Base-by-base conservation (phyloP, 1,140 invertebrate species). In the Helicoverpa armigera region DNA sequence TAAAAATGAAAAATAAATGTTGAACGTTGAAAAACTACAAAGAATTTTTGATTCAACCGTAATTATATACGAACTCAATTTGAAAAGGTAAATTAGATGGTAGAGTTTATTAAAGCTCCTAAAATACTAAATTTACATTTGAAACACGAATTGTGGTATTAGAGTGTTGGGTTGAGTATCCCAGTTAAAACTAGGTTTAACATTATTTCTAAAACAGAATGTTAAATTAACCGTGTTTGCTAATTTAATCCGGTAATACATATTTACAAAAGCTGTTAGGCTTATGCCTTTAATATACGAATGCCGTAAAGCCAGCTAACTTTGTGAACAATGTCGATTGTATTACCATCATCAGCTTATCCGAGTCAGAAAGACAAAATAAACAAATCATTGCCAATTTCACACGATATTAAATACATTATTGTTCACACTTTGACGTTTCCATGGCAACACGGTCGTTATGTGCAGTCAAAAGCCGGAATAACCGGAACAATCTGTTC, bases 181-280 rank as follows among this genome's bases (percentile, higher is more conserved):
- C 65, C 11, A 50, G 65, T 69, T 69, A 69, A 69, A 67, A 69
- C 43, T 69, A 50, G 16, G 16, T 69, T 50, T 69, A 13, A 69
- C 65, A 23, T 69, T 69, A 69, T 69, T 69, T 69, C 65, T 50
- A 69, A 69, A 69, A 69, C 65, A 69, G 65, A 69, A 69, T 69
- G 65, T 50, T 69, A 69, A 69, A 69, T 69, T 50, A 69, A 69
- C 43, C 16, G 16, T 69, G 35, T 43, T 51, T 69, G n/a, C 65
- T 69, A 51, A 69, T 69, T 67, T 67, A 23, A 48, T 35, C 16
- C 43, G 48, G 63, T 50, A 67, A 65, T 67, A 50, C 63, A 18
- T 50, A 48, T 67, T 69, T 69, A 69, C n/a, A 16, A 69, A 69
- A 29, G 23, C 58, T 29, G 58, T 31, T 61, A 61, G 29, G 58